Evolutionary conservation across 2,113 vertebrate species (phyloP).

Genomic region (Gobius niger): DNA sequence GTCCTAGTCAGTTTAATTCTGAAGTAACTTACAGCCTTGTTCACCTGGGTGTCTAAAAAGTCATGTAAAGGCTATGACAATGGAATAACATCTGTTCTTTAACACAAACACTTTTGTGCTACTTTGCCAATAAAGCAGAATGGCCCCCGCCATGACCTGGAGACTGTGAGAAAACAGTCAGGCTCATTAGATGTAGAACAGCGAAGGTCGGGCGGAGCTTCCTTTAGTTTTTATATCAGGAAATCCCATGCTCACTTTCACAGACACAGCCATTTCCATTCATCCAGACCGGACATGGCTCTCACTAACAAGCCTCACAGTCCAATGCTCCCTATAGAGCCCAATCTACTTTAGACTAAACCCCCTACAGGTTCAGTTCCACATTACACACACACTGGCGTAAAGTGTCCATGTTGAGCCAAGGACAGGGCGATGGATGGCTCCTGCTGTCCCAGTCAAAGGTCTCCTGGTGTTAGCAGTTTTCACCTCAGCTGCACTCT

Average conservation of each 20-base stretch:
- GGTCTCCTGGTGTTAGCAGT: constrained; percentile 8
- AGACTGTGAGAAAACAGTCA: background rate
- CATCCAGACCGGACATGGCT: too few species aligned
- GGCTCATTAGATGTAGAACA: background rate
- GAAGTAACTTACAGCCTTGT: too few species aligned
- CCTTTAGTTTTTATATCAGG: background rate
- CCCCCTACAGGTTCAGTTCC: background rate
- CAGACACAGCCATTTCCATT: too few species aligned
- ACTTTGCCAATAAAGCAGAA: background rate
- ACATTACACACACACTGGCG: background rate
- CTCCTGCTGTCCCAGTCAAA: constrained; percentile 2
- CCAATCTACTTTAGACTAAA: background rate
- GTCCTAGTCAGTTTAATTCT: too few species aligned
- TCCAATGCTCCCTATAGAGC: background rate
- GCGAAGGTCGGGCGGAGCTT: too few species aligned
- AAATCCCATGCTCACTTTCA: background rate
- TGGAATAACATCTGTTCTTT: background rate
- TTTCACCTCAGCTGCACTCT: constrained; percentile 10
- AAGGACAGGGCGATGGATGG: constrained; percentile 2
- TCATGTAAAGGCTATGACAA: background rate
- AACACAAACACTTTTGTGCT: background rate
- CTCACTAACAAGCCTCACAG: background rate
- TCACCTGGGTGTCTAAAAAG: too few species aligned
- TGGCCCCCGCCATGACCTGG: background rate
- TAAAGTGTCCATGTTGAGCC: constrained; percentile 2